Evolutionary conservation across 2,797 vertebrate genomes (phyloP).

Genomic region (Trachurus trachurus): DNA sequence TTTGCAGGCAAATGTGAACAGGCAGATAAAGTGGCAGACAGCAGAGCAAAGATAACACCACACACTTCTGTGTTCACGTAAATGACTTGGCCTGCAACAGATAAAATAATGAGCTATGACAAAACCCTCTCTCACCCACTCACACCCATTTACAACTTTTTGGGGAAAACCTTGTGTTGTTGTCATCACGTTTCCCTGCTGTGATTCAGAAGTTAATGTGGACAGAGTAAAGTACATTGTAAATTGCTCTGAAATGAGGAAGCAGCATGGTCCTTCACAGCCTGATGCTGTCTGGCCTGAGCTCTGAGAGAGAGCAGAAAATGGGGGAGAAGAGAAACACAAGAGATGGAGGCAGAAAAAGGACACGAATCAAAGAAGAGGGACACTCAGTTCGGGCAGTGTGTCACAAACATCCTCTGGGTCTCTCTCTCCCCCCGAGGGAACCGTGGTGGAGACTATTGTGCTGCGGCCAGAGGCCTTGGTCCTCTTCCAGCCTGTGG

Average conservation of each 20-base stretch:
- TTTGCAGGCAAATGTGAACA: conserved; percentile 51
- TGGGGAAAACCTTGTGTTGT: conserved; percentile 6
- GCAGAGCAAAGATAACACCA: conserved; percentile 16
- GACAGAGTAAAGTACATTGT: conserved; percentile 4
- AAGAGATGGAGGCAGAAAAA: conserved; percentile 19
- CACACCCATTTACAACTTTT: not conserved
- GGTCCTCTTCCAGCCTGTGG: conserved; percentile 44
- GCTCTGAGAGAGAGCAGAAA: conserved; percentile 39
- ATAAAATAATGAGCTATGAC: not conserved
- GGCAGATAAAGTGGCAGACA: conserved; percentile 23
- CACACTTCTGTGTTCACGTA: not conserved
- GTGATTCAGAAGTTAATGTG: conserved; percentile 25
- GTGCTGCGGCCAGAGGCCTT: conserved; percentile 51
- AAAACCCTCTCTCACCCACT: not conserved
- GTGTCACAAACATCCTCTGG: conserved; percentile 23
- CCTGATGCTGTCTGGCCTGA: conserved; percentile 47
- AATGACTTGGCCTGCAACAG: conserved; percentile 2
- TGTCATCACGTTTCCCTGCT: not conserved
- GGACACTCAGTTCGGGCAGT: conserved; percentile 33
- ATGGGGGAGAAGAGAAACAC: not conserved
- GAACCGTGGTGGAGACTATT: conserved; percentile 22
- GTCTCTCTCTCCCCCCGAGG: conserved; percentile 14
- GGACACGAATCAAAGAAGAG: conserved; percentile 15
- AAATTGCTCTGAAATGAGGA: conserved; percentile 28
- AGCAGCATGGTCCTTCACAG: conserved; percentile 42